Evolutionary conservation across 2,888 invertebrate species (phyloP), one percentile per base, ranked within the genome.

Genomic region (Phaedon cochleariae): DNA sequence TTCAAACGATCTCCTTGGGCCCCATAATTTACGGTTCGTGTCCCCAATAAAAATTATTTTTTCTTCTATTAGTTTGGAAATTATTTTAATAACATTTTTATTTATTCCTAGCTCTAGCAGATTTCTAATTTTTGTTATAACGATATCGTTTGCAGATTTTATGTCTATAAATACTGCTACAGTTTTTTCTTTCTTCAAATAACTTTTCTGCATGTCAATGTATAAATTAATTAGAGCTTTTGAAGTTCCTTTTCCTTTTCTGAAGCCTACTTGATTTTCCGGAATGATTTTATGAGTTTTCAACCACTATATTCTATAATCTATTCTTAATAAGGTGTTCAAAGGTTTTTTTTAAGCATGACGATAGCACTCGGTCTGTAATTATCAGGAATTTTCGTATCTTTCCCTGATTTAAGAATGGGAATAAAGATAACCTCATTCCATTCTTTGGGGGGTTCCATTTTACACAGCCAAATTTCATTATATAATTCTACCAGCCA

Each of bases 241-340:
- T 34, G 10, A 5, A 18, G 46, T 46, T 3, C 52, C 20, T 41
- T 31, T 34, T 6, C 62, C 62, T 45, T 57, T 62, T 41, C 62
- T 31, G 17, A 64, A 64, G 1, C 59, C 64, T 22, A 45, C 37
- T 34, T 60, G 64, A 6, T 51, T 26, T 2, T n/a, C 10, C 10
- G 49, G 41, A 12, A 60, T n/a, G 20, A 12, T 1, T 4, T 49
- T 63, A 21, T 46, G 18, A 10, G 5, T 9, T 60, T 64, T 60
- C n/a, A 60, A 2, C 22, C 17, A 45, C 45, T 31, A 41, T 29
- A n/a, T n/a, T n/a, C n/a, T 64, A 59, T 10, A 64, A 4, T 26
- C 64, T 20, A 6, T 21, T 18, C 57, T 55, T 54, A 2, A 55
- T 54, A 10, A 62, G 22, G n/a, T 18, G 17, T 55, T 62, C 62